Base-by-base conservation (phyloP, 1,140 invertebrate genomes). In the Lepidostoma basale region DNA sequence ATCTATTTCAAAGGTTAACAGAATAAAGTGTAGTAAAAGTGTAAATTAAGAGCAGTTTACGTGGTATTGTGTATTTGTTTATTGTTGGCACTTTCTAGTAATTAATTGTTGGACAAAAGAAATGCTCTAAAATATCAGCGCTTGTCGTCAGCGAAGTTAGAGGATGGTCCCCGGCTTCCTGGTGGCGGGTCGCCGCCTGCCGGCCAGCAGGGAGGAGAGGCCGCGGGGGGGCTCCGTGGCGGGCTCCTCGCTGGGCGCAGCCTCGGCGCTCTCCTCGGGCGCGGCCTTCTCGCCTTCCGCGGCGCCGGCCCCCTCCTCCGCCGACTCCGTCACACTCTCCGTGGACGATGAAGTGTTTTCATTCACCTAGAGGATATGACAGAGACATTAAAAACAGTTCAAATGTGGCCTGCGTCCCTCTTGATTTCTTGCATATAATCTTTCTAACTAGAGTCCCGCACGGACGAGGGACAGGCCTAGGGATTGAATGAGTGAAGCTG, bases 161-260 rank as follows among this genome's bases (percentile, higher is more conserved):
- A 78, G 72, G 49, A 81, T 75, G 18, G 82, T 83, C 73, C 86
- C 87, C 3, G 86, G 86, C 68, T 84, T 83, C 78, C 86, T 78
- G 23, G 82, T 75, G 16, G 81, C 75, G 75, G 87, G 76, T 75
- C 87, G 83, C 68, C 87, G 84, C 73, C 88, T 82, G 28, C 86
- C 84, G 0, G 85, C 85, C 4, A 89, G 68, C 6, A 89, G 76
- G 62, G 83, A 82, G 40, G 83, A 84, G 8, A 88, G 73, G 20
- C 87, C 86, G 70, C 84, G 80, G 8, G 85, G 84, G 28, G 82
- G 79, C 47, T 82, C 81, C 14, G 80, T 86, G 85, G 69, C 84
- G 83, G 78, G 86, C 77, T 25, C 83, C 75, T 18, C 82, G 75
- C 76, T 87, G 76, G 49, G 33, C 59, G 75, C 87, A 82, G 65